Conservation (phyloP, 2,113 vertebrate species). For the Piaya cayana region DNA sequence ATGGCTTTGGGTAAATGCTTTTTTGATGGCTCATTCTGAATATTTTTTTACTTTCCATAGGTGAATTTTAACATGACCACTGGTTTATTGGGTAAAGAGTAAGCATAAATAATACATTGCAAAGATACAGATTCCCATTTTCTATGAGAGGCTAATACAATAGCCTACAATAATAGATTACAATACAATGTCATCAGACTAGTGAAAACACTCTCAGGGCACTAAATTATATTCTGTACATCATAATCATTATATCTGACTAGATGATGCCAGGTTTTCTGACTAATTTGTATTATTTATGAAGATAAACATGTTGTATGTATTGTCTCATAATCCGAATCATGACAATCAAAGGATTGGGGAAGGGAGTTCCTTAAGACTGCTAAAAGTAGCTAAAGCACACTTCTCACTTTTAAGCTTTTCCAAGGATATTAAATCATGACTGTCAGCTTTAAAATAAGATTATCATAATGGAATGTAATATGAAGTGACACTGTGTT, state of each 20-base stretch:
- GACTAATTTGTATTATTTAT: constrained; percentile 5
- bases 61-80: background rate
- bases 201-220: background rate
- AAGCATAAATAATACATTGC: background rate
- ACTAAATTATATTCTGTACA: background rate
- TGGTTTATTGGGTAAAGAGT: background rate
- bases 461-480: constrained; percentile 54
- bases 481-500: constrained; percentile 52
- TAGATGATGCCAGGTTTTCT: background rate
- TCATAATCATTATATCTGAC: background rate
- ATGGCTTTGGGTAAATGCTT: constrained; percentile 9
- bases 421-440: constrained; percentile 13
- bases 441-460: constrained; percentile 54
- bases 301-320: background rate
- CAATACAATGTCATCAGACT: background rate
- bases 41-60: constrained; percentile 13
- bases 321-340: background rate
- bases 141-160: background rate
- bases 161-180: too few species aligned
- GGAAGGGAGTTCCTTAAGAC: background rate
- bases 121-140: background rate
- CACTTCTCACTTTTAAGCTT: constrained; percentile 21
- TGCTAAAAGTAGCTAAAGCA: constrained; percentile 34
- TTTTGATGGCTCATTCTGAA: constrained; percentile 24
- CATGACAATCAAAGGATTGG: background rate